These are phyloP conservation scores for Drosophila pseudotalamancana DNA, from an alignment of 2,888 invertebrate species.

Conservation along the genomic window DNA sequence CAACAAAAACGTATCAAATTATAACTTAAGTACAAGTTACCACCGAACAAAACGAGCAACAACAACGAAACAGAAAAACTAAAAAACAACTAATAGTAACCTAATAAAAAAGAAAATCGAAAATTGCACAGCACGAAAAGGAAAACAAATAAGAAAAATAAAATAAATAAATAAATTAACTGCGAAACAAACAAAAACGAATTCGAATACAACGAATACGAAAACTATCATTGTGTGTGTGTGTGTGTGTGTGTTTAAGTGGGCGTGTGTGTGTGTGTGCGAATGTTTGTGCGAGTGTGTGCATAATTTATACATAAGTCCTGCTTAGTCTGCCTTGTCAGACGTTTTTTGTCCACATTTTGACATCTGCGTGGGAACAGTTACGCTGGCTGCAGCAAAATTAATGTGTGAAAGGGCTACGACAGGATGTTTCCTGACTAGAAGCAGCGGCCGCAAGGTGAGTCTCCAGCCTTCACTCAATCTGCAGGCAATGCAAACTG, in stretches of 20 bases:
- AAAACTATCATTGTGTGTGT: slow-evolving; percentile 54
- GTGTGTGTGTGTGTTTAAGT: slow-evolving; percentile 2
- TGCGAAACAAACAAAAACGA: slow-evolving; percentile 50
- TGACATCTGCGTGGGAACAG: slow-evolving; percentile 34
- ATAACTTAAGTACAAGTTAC: slow-evolving; percentile 66
- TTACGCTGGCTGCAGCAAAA: slow-evolving; percentile 72
- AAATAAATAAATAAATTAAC: slow-evolving; percentile 47
- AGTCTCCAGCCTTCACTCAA: slow-evolving; percentile 50
- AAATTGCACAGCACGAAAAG: slow-evolving; percentile 23
- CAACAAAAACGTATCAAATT: slow-evolving; percentile 71
- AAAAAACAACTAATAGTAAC: slow-evolving; percentile 8
- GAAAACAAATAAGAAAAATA: no score
- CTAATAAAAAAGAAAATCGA: slow-evolving; percentile 11
- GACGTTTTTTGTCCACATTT: slow-evolving; percentile 24
- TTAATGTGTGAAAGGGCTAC: slow-evolving; percentile 90
- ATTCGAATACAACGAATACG: slow-evolving; percentile 33
- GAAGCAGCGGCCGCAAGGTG: slow-evolving; percentile 83
- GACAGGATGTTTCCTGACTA: slow-evolving; percentile 88
- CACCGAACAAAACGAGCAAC: slow-evolving; percentile 59
- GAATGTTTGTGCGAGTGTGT: slow-evolving; percentile 2
- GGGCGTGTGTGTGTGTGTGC: background rate
- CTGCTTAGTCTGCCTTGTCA: slow-evolving; percentile 16
- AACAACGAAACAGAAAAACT: slow-evolving; percentile 26
- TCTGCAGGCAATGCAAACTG: background rate
- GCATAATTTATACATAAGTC: slow-evolving; percentile 32